Base-by-base conservation (phyloP, 2,888 invertebrate species). In the Aphidoletes aphidimyza region DNA sequence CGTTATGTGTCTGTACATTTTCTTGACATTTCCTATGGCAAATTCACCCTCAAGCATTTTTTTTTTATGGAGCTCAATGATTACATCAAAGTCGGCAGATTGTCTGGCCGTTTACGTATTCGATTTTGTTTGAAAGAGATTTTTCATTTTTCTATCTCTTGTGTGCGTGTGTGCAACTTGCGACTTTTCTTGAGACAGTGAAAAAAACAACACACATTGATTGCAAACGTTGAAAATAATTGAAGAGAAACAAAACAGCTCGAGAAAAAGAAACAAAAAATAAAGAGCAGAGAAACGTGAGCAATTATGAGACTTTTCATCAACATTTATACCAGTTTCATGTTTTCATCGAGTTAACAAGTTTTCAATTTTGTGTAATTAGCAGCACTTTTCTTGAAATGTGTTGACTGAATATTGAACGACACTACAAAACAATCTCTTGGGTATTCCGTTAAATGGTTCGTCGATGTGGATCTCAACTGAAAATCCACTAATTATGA, bases 291-390 rank as follows among this genome's bases (percentile, higher is more conserved):
- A 5, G 3, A 14, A 69, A 30, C 5, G 34, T 30, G 69, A 69
- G 69, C 34, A 69, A 69, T 69, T 69, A 69, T 30, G 69, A 9
- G 11, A 69, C 30, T 69, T 69, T 69, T 5, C 6, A 69, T 69
- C 34, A 69, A 30, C 17, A n/a, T n/a, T 30, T 37, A 81, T 37
- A 81, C 81, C 81, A 81, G 81, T 81, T 81, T 81, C n/a, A 34
- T 9, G 14, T 8, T n/a, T 11, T n/a, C 6, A 54, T 34, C 34
- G 0, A 5, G 14, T 34, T 14, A 69, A 81, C 81, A 37, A 37
- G 78, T 78, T 81, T 81, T 81, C 37, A 37, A 81, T 81, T 81
- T 81, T 37, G 78, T 81, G 9, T 22, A 81, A 81, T 81, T 81
- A 37, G 3, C 9, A 81, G 81, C 37, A 37, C 37, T 8, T 81